phyloP scores from a whole-genome alignment of 2,113 vertebrate species.

The Mirounga angustirostris region DNA sequence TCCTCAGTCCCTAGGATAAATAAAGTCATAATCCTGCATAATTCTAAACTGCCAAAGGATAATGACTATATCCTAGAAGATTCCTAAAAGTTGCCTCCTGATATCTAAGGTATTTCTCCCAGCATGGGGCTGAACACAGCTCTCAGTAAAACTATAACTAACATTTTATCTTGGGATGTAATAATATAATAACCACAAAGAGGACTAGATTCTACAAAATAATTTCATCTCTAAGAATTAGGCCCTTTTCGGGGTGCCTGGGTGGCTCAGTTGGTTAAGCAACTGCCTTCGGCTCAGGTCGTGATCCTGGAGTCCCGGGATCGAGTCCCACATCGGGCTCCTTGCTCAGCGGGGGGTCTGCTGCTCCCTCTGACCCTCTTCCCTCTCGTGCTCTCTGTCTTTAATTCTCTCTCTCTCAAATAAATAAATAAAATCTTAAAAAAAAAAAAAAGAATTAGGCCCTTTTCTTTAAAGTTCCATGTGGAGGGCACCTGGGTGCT shows the following conservation, averaged over 20 bases:
- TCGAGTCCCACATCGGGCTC: too few species aligned
- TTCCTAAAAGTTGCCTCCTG: not conserved
- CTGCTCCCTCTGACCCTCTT: too few species aligned
- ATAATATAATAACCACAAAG: not conserved
- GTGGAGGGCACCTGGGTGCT: not conserved
- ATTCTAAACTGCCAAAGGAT: not conserved
- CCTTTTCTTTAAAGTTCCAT: not conserved
- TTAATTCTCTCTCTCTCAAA: too few species aligned
- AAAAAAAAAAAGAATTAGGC: not conserved
- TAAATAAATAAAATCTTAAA: too few species aligned
- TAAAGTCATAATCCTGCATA: not conserved
- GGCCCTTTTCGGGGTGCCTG: not conserved
- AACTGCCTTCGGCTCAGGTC: too few species aligned
- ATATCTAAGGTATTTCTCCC: not conserved
- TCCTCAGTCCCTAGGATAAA: not conserved
- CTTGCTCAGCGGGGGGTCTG: too few species aligned
- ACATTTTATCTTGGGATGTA: not conserved
- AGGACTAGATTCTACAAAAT: not conserved
- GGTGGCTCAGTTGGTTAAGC: too few species aligned
- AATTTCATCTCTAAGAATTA: slow-evolving; percentile 22
- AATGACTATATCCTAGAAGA: not conserved
- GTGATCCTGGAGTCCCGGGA: too few species aligned
- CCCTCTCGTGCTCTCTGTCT: too few species aligned
- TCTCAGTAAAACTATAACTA: slow-evolving; percentile 3
- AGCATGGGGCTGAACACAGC: not conserved